Evolutionary conservation across 2,797 vertebrate species (phyloP), one percentile per base, ranked within the genome.

Genomic region (Phalloptychus januarius): DNA sequence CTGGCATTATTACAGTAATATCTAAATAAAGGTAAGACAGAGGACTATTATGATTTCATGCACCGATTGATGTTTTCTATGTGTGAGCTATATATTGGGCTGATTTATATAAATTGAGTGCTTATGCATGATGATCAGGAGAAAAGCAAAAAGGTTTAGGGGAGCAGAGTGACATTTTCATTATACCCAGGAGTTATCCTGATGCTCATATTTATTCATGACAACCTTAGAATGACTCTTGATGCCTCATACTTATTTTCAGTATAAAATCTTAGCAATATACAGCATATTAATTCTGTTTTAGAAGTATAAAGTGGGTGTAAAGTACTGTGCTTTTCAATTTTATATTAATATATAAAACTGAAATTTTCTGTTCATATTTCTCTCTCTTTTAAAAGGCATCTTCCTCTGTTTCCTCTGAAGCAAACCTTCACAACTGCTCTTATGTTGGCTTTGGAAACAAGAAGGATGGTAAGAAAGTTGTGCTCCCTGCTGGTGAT

Each of bases 401-500:
- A 8, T 44, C 4, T 70, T 13, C 23, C 25, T 42, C 13, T 3
- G 6, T 31, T 8, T 70, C 42, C 25, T 15, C 67, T 7, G 25
- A 44, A 7, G 12, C 12, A 8, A 70, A 28, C 12, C 12, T 44
- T 7, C 40, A 28, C 25, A 44, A 6, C 67, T 44, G 25, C 25
- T 40, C 67, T n/a, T 1, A 7, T 45, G 40, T 7, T 70, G 40
- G 25, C 20, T 28, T n/a, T 45, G 25, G 7, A 70, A 45, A 45
- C 40, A 61, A 12, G 72, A 56, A 65, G 25, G 76, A 86, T 72
- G 86, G 84, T 83, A 86, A 87, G 93, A 89, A 91, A 90, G 87
- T 88, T 91, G 78, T 74, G 92, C 93, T 31, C 90, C 91, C 94
- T 93, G 3, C 90, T 95, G 94, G 88, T 63, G 31, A 6, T 13